phyloP scores from a whole-genome alignment of 2,113 vertebrate species.

The Trematomus loennbergii region DNA sequence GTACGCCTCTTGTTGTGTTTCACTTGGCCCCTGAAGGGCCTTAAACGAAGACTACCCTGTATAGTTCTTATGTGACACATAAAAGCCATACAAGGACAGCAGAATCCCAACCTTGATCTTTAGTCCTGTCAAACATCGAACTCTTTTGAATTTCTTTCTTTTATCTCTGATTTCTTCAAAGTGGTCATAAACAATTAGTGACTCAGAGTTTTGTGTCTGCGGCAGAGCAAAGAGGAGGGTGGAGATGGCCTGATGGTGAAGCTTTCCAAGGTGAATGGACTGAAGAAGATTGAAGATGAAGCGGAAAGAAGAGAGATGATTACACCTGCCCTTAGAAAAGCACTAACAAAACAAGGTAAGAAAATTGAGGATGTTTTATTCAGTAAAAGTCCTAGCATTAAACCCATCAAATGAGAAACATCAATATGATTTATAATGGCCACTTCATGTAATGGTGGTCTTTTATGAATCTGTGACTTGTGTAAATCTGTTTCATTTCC shows the following conservation, averaged over 20 bases:
- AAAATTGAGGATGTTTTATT: background rate
- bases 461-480: background rate
- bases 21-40: background rate
- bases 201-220: conserved; percentile 50
- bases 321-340: conserved; percentile 89
- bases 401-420: background rate
- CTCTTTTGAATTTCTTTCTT: conserved; percentile 1
- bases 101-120: conserved; percentile 29
- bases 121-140: conserved; percentile 25
- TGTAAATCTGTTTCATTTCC: conserved; percentile 11
- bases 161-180: conserved; percentile 1
- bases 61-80: conserved; percentile 3
- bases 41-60: background rate
- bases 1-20: background rate
- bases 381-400: background rate
- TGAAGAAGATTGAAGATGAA: conserved; percentile 75
- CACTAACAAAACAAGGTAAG: conserved; percentile 94
- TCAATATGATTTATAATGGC: background rate
- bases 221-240: conserved; percentile 80
- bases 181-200: background rate
- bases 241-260: conserved; percentile 61
- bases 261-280: conserved; percentile 55
- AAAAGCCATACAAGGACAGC: background rate
- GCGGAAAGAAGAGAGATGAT: conserved; percentile 91
- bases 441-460: background rate